phyloP scores from a whole-genome alignment of 2,888 invertebrate species.

The Pseudeuparius sepicola region DNA sequence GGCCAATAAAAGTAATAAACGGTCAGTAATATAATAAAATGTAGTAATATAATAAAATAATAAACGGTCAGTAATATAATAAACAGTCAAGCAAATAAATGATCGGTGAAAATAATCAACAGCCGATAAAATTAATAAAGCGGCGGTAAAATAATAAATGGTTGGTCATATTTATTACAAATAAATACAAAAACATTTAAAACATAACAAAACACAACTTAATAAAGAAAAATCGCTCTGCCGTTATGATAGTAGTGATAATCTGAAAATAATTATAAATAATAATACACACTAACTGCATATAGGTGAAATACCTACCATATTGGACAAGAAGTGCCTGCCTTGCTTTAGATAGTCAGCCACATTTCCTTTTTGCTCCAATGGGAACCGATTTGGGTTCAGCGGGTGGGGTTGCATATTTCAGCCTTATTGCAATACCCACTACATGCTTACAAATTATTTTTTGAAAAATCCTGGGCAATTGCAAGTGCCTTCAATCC shows the following conservation, averaged over 20 bases:
- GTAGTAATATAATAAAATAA: constrained; percentile 4
- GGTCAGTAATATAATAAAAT: constrained; percentile 4
- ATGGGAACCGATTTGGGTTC: constrained; percentile 12
- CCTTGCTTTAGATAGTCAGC: constrained; percentile 12
- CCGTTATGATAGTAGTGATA: constrained; percentile 1
- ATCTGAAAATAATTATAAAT: constrained; percentile 1
- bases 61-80: constrained; percentile 12
- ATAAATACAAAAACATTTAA: constrained; percentile 1
- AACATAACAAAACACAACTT: constrained; percentile 2
- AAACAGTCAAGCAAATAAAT: constrained; percentile 8
- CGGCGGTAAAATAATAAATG: constrained; percentile 7
- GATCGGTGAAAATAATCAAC: constrained; percentile 9
- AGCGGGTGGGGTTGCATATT: constrained; percentile 11
- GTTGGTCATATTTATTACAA: constrained; percentile 5
- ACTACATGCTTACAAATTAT: constrained; percentile 14
- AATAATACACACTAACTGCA: constrained; percentile 1
- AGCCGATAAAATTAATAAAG: constrained; percentile 7
- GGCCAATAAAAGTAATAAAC: constrained; percentile 7
- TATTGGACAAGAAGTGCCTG: constrained; percentile 14
- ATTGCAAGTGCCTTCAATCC: constrained; percentile 13
- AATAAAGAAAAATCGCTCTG: constrained; percentile 2
- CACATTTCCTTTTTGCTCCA: constrained; percentile 12
- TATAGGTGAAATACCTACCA: constrained; percentile 9
- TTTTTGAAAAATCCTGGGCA: constrained; percentile 13
- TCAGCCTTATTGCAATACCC: constrained; percentile 12